Conservation (phyloP, 2,888 invertebrate genomes). For the Melinaea menophilus region DNA sequence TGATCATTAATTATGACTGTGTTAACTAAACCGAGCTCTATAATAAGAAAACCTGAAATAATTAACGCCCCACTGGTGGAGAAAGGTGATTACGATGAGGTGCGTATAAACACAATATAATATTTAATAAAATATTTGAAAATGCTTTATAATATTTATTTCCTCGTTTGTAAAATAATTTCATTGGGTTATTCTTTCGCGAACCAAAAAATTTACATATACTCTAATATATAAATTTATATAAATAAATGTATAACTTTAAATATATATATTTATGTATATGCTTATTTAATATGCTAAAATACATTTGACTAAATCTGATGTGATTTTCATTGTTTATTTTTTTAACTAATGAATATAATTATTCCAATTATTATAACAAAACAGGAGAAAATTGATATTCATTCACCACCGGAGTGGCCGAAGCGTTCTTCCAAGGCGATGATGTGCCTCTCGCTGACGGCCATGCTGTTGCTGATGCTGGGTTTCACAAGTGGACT, state of each 20-base stretch:
- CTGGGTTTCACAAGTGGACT: conserved; percentile 85
- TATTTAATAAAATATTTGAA: too few species aligned
- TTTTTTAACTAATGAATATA: conserved; percentile 14
- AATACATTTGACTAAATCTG: too few species aligned
- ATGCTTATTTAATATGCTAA: too few species aligned
- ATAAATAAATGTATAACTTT: too few species aligned
- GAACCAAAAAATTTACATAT: too few species aligned
- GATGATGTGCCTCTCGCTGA: conserved; percentile 74
- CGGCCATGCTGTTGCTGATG: conserved; percentile 83
- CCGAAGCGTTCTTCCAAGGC: conserved; percentile 40
- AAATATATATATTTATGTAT: too few species aligned
- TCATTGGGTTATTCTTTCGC: too few species aligned
- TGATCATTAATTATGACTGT: conserved; percentile 82
- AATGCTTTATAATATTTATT: too few species aligned
- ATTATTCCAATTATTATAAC: conserved; percentile 4
- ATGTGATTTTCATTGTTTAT: too few species aligned
- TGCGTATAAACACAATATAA: conserved; percentile 34
- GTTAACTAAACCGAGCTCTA: conserved; percentile 82
- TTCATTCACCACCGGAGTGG: conserved; percentile 10
- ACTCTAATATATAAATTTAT: too few species aligned
- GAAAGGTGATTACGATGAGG: conserved; percentile 55
- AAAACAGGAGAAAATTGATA: conserved; percentile 24
- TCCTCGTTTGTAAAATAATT: too few species aligned
- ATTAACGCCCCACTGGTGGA: conserved; percentile 81
- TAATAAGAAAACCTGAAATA: conserved; percentile 83